Base-by-base conservation (phyloP, 2,797 vertebrate genomes). In the Rhodeus uyekii region DNA sequence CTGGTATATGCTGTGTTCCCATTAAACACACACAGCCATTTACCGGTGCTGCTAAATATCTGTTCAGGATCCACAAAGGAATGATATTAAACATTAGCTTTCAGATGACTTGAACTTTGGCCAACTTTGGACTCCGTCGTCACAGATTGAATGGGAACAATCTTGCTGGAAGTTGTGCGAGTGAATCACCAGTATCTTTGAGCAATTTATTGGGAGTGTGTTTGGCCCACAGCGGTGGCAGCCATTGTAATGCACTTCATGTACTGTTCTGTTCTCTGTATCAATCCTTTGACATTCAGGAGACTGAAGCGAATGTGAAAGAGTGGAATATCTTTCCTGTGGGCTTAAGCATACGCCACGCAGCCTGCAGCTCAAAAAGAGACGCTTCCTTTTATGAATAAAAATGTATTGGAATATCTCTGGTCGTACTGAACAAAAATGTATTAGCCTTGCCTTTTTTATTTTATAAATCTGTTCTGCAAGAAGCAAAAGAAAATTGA, bases 261-360 rank as follows among this genome's bases (percentile, higher is more conserved):
- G 86, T 80, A 73, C 69, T 84, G 61, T 83, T 77, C 36, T 24
- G 48, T 82, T 88, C 85, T 86, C 85, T 86, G 77, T 89, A 90
- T 91, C 89, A 90, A 90, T 90, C 89, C 89, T 87, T 85, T 91
- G 91, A 92, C 90, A 92, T 90, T 90, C 89, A 86, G 85, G 83
- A 89, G 73, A 90, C 88, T 89, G 88, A 88, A n/a, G 69, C 80
- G 89, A 86, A 86, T 75, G 87, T 85, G 80, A 89, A 90, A 85
- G 87, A 84, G 87, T 84, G 85, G 87, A 90, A 90, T 87, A 90
- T 86, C 81, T 84, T 87, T 71, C 16, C 87, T 88, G 85, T 67
- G 42, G 83, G 86, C 58, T 72, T 24, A 29, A 75, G 63, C 82
- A 82, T 42, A 85, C 53, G 76, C 80, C 86, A 90, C 61, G 74